These are phyloP conservation scores for Agrilus mali DNA, from an alignment of 2,888 invertebrate genomes.

Conservation along the genomic window DNA sequence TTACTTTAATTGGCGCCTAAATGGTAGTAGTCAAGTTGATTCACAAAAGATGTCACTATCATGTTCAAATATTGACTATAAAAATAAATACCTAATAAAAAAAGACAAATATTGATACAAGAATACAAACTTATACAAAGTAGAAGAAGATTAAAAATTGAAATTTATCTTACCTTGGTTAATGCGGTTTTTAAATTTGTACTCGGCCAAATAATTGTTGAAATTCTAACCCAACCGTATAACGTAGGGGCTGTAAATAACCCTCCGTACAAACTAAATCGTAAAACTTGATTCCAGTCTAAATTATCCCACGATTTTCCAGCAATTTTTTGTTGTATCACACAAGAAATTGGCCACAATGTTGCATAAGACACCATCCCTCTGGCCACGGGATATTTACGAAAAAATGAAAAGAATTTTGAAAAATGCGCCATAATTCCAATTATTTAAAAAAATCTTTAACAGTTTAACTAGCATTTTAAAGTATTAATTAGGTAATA, in stretches of 20 bases:
- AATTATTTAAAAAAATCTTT: neutral
- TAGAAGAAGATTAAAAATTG: neutral
- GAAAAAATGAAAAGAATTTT: slow-evolving; percentile 34
- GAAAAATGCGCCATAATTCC: slow-evolving; percentile 33
- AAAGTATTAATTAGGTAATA: neutral
- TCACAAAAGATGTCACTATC: neutral
- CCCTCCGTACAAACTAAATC: slow-evolving; percentile 70
- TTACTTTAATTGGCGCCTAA: neutral
- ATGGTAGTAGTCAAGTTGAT: neutral
- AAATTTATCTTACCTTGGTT: slow-evolving; percentile 47
- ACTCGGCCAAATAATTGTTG: slow-evolving; percentile 65
- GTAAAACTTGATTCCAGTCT: slow-evolving; percentile 55
- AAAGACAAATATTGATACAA: neutral
- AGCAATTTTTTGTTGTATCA: slow-evolving; percentile 58
- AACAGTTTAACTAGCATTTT: neutral
- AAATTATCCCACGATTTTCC: slow-evolving; percentile 51
- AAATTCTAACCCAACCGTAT: slow-evolving; percentile 66
- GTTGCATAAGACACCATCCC: slow-evolving; percentile 61
- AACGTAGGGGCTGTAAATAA: slow-evolving; percentile 71
- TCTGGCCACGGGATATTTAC: slow-evolving; percentile 38
- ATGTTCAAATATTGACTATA: neutral
- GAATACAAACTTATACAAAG: too few species aligned
- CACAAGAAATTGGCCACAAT: slow-evolving; percentile 61
- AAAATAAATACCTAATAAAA: neutral
- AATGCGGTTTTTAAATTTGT: slow-evolving; percentile 54